These are phyloP conservation scores for Ailuropoda melanoleuca DNA, from an alignment of 2,113 vertebrate species.

Conservation along the genomic window DNA sequence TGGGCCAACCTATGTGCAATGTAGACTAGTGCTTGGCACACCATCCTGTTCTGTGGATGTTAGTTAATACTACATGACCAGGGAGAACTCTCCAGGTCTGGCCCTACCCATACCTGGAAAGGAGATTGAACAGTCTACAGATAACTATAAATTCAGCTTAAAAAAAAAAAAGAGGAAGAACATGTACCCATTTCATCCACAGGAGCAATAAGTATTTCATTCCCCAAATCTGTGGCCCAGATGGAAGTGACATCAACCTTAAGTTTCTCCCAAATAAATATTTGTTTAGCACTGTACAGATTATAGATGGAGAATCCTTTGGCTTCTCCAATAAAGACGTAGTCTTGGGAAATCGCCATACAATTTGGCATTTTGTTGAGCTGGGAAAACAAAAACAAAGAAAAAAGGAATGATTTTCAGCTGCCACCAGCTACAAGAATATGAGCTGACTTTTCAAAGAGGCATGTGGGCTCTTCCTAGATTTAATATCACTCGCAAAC, in stretches of 20 bases:
- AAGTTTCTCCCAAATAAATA: slow-evolving; percentile 83
- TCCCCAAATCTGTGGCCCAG: slow-evolving; percentile 79
- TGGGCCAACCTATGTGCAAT: neutral
- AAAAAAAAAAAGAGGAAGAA: neutral
- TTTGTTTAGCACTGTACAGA: slow-evolving; percentile 38
- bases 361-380: slow-evolving; percentile 86
- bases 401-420: neutral
- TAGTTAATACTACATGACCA: neutral
- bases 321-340: slow-evolving; percentile 85
- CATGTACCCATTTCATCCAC: slow-evolving; percentile 91
- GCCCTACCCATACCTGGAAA: neutral
- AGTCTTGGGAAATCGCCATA: slow-evolving; percentile 84
- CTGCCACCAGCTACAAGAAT: neutral
- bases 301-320: slow-evolving; percentile 87
- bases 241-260: slow-evolving; percentile 85
- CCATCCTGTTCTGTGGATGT: fast-evolving
- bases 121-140: neutral
- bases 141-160: neutral
- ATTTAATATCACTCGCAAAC: neutral
- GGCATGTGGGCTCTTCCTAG: neutral
- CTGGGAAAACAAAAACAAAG: slow-evolving; percentile 80
- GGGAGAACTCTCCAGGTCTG: neutral
- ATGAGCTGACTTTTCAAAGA: neutral
- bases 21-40: neutral
- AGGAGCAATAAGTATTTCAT: slow-evolving; percentile 79